Conservation (phyloP, 2,797 vertebrate genomes). For the Myripristis murdjan region DNA sequence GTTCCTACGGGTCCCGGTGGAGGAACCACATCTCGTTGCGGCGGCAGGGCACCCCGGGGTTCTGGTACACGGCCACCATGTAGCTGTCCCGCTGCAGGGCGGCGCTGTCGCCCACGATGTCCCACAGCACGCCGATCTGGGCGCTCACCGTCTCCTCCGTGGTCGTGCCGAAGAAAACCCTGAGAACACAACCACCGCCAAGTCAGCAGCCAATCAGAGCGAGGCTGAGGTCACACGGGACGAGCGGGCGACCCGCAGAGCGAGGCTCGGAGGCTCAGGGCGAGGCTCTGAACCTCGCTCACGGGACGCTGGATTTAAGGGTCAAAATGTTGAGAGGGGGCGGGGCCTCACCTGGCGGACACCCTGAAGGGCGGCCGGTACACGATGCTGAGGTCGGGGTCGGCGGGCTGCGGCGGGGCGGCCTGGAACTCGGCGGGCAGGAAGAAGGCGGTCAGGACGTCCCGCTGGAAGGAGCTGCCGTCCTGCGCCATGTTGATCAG, state of each 20-base stretch:
- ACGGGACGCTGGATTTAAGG: too few relatives aligned
- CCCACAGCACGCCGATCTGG: constrained; percentile 86
- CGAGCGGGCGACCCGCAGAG: too few relatives aligned
- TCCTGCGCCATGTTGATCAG: constrained; percentile 83
- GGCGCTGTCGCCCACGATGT: constrained; percentile 79
- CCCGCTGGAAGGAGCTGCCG: constrained; percentile 74
- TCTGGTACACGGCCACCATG: constrained; percentile 88
- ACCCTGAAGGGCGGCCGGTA: constrained; percentile 83
- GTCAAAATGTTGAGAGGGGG: too few relatives aligned
- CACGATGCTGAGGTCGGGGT: constrained; percentile 84
- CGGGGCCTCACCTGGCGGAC: constrained; percentile 82
- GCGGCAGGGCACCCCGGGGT: constrained; percentile 83
- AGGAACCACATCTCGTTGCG: constrained; percentile 93
- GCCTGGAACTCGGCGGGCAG: constrained; percentile 85
- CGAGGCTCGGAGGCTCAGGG: neutral
- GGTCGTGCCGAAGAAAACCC: constrained; percentile 84
- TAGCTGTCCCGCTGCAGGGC: constrained; percentile 74
- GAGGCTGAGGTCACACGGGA: neutral
- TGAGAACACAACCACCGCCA: constrained; percentile 45
- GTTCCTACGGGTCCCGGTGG: constrained; percentile 54
- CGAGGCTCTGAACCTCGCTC: too few relatives aligned
- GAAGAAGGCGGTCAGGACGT: constrained; percentile 85
- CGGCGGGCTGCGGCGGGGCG: constrained; percentile 75
- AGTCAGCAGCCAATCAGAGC: neutral
- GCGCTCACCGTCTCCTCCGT: constrained; percentile 87